These are phyloP conservation scores for Nesoenas mayeri DNA, from an alignment of 2,113 vertebrate genomes.

Conservation along the genomic window DNA sequence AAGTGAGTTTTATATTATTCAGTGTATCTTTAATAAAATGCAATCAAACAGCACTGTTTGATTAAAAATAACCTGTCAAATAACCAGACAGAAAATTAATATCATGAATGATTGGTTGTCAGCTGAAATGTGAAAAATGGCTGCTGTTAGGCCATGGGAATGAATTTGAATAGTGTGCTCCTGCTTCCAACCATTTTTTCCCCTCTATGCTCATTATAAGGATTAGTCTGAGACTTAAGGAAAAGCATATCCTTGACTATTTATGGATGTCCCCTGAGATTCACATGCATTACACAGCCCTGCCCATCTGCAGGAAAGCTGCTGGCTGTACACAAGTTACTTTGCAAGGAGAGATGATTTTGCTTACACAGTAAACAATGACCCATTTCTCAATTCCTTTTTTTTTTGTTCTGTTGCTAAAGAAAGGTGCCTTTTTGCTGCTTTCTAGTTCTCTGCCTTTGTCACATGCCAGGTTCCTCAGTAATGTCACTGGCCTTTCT, in stretches of 20 bases:
- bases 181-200: background rate
- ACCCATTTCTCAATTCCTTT: background rate
- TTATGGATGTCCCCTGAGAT: background rate
- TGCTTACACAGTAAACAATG: background rate
- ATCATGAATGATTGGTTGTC: constrained; percentile 14
- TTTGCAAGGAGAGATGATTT: background rate
- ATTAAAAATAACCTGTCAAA: constrained; percentile 51
- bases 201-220: background rate
- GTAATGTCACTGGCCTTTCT: background rate
- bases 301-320: background rate
- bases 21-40: background rate
- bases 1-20: background rate
- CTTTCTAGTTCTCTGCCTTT: background rate
- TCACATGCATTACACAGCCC: background rate
- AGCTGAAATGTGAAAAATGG: constrained; percentile 16
- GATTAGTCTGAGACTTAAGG: constrained; percentile 7
- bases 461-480: background rate
- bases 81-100: constrained; percentile 45
- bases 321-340: background rate
- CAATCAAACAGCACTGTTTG: background rate
- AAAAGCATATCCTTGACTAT: constrained; percentile 4
- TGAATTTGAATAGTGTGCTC: background rate
- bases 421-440: background rate
- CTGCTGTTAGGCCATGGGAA: background rate
- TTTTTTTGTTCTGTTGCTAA: background rate